Conservation (phyloP, 2,113 vertebrate genomes). For the Leptocoma aspasia region DNA sequence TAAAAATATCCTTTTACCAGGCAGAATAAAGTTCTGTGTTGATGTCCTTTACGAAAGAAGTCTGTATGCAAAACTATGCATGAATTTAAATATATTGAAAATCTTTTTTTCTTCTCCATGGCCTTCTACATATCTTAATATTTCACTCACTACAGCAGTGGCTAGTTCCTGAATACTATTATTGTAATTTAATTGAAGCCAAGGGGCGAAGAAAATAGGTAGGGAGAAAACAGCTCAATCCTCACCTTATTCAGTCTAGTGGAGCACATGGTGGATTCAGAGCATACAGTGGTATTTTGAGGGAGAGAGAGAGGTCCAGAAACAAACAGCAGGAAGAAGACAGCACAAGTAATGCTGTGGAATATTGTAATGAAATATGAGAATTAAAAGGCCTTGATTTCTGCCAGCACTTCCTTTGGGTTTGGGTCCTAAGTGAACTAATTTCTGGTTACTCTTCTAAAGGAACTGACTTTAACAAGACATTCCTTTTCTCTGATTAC, state of each 20-base stretch:
- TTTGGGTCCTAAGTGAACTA: not conserved
- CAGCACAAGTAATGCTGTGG: not conserved
- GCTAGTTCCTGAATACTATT: not conserved
- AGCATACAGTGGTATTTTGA: not conserved
- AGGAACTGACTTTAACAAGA: not conserved
- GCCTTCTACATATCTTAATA: not conserved
- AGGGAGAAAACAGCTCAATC: not conserved
- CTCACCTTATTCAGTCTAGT: not conserved
- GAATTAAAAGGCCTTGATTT: not conserved
- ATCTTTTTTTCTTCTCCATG: not conserved
- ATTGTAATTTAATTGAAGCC: not conserved
- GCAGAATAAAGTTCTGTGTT: not conserved
- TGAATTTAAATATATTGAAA: not conserved
- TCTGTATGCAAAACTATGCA: not conserved
- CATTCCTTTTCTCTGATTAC: not conserved
- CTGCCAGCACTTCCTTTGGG: not conserved
- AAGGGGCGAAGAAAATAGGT: not conserved
- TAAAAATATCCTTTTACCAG: not conserved
- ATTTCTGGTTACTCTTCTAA: not conserved
- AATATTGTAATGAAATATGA: not conserved
- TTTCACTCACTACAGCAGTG: not conserved
- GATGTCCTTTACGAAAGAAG: not conserved
- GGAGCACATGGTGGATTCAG: not conserved
- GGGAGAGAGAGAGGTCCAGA: too few species aligned
- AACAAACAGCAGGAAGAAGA: not conserved